phyloP scores from a whole-genome alignment of 2,888 invertebrate species.

The Electrophaes corylata region DNA sequence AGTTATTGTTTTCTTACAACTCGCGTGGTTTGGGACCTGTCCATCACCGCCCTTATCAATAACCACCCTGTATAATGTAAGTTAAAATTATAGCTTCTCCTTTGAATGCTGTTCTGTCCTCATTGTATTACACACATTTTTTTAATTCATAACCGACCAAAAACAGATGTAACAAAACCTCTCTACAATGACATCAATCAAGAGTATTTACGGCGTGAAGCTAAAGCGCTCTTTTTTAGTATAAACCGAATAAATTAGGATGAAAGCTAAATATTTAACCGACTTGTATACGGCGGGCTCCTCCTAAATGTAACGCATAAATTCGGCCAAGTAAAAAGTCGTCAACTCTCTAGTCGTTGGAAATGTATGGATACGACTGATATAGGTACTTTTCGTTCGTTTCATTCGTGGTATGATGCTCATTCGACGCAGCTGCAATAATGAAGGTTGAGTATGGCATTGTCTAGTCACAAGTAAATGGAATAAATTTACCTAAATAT shows the following conservation, averaged over 20 bases:
- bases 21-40: too few species aligned
- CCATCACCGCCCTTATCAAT: too few species aligned
- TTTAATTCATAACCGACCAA: slow-evolving; percentile 9
- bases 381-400: neutral
- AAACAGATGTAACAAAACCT: slow-evolving; percentile 21
- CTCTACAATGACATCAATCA: slow-evolving; percentile 61
- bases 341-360: slow-evolving; percentile 59
- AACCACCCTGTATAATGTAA: too few species aligned
- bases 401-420: neutral
- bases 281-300: slow-evolving; percentile 75
- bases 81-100: too few species aligned
- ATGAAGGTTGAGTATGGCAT: too few species aligned
- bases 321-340: slow-evolving; percentile 78
- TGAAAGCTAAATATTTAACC: slow-evolving; percentile 76
- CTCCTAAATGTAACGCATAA: slow-evolving; percentile 80
- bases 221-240: slow-evolving; percentile 64
- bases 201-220: slow-evolving; percentile 65
- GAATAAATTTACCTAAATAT: too few species aligned
- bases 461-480: too few species aligned
- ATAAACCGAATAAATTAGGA: slow-evolving; percentile 76
- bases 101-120: too few species aligned
- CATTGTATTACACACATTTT: neutral
- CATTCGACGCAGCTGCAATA: too few species aligned
- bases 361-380: slow-evolving; percentile 47
- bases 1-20: too few species aligned